These are phyloP conservation scores for Phaetusa simplex DNA, from an alignment of 2,113 vertebrate genomes.

Conservation along the genomic window DNA sequence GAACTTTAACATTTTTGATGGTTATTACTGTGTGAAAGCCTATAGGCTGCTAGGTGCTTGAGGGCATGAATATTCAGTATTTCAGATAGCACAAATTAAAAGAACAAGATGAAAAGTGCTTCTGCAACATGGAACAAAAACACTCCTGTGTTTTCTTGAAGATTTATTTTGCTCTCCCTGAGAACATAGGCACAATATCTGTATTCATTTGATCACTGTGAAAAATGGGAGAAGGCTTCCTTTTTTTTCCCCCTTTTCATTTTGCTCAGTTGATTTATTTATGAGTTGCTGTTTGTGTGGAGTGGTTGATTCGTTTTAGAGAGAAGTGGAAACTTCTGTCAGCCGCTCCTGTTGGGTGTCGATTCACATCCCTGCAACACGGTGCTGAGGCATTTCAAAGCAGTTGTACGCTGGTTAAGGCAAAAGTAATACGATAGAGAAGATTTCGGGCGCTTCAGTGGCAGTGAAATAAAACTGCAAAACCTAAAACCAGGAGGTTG, in stretches of 20 bases:
- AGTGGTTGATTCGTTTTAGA: background rate
- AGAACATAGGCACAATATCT: background rate
- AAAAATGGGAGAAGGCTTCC: background rate
- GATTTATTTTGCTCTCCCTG: background rate
- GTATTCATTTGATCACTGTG: background rate
- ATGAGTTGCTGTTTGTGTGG: background rate
- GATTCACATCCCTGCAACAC: background rate
- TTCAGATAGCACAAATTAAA: background rate
- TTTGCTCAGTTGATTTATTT: conserved; percentile 6
- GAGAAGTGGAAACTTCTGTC: background rate
- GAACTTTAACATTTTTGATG: background rate
- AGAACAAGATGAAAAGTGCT: background rate
- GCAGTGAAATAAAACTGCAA: background rate
- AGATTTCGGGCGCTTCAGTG: rapidly evolving
- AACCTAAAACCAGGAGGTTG: background rate
- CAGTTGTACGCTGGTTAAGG: background rate
- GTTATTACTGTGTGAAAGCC: background rate
- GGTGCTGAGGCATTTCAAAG: background rate
- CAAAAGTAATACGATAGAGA: background rate
- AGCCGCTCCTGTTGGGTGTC: background rate
- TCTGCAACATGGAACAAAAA: background rate
- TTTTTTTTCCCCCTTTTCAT: background rate
- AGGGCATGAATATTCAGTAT: background rate
- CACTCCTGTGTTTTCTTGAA: background rate
- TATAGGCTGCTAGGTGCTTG: background rate